Evolutionary conservation across 2,113 vertebrate genomes (phyloP).

Genomic region (Oreochromis aureus): DNA sequence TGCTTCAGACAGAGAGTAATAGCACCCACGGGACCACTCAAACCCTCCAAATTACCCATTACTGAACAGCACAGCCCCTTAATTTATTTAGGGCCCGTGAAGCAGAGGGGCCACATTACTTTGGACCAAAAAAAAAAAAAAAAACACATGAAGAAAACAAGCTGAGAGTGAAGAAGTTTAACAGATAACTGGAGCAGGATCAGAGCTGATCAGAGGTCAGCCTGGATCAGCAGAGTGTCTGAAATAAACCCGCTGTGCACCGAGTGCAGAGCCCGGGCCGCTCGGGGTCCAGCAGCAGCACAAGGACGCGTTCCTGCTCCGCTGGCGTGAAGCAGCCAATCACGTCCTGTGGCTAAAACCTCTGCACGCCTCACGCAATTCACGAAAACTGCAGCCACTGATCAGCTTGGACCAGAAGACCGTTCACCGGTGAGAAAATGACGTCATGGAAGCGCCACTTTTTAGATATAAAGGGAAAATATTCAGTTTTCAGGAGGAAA

Average conservation of each 20-base stretch:
- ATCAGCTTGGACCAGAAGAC: background rate
- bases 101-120: background rate
- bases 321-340: background rate
- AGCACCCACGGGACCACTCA: background rate
- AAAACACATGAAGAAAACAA: fast-evolving
- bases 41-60: background rate
- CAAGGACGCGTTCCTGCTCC: background rate
- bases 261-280: background rate
- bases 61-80: background rate
- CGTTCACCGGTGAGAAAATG: background rate
- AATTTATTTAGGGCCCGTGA: background rate
- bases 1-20: background rate
- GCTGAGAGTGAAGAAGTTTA: background rate
- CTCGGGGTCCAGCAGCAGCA: background rate
- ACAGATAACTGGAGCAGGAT: background rate
- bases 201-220: background rate
- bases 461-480: background rate
- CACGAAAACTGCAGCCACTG: fast-evolving
- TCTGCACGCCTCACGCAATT: background rate
- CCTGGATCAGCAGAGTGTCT: background rate
- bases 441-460: background rate
- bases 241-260: background rate
- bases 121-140: background rate
- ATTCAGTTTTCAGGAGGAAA: background rate
- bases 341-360: background rate